These are phyloP conservation scores for Nannoperca obscura DNA, from an alignment of 2,797 vertebrate genomes.

Conservation along the genomic window DNA sequence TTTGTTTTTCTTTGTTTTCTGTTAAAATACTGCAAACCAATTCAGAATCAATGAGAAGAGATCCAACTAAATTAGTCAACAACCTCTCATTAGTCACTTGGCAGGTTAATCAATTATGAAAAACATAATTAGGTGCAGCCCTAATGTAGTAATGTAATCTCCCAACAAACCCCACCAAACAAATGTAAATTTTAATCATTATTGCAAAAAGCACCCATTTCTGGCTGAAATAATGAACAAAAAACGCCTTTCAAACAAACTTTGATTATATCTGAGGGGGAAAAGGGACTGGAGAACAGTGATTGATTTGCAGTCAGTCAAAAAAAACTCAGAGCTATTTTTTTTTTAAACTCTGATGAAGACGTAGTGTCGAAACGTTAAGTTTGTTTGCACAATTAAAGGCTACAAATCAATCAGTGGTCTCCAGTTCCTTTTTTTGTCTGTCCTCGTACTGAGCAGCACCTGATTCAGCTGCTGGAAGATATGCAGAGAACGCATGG, in stretches of 20 bases:
- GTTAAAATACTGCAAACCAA: not conserved
- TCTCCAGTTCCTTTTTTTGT: not conserved
- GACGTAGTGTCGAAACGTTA: not conserved
- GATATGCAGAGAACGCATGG: not conserved
- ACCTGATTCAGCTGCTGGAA: slow-evolving; percentile 1
- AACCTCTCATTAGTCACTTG: no score
- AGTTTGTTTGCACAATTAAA: slow-evolving; percentile 21
- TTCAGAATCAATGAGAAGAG: no score
- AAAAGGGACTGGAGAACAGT: not conserved
- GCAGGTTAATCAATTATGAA: not conserved
- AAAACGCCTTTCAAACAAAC: not conserved
- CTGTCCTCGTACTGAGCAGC: not conserved
- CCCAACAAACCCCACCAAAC: not conserved
- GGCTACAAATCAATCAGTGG: slow-evolving; percentile 12
- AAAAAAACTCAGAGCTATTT: not conserved
- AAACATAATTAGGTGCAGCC: not conserved
- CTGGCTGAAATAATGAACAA: not conserved
- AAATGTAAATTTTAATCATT: not conserved
- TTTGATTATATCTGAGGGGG: not conserved
- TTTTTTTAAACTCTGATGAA: not conserved
- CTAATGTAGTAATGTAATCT: not conserved
- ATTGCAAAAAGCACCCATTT: not conserved
- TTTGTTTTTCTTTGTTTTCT: not conserved
- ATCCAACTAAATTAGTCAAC: no score
- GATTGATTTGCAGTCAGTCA: slow-evolving; percentile 10